These are phyloP conservation scores for Palythoa heliodiscus DNA, from an alignment of 92 coral and sea anemone genomes.

Conservation along the genomic window DNA sequence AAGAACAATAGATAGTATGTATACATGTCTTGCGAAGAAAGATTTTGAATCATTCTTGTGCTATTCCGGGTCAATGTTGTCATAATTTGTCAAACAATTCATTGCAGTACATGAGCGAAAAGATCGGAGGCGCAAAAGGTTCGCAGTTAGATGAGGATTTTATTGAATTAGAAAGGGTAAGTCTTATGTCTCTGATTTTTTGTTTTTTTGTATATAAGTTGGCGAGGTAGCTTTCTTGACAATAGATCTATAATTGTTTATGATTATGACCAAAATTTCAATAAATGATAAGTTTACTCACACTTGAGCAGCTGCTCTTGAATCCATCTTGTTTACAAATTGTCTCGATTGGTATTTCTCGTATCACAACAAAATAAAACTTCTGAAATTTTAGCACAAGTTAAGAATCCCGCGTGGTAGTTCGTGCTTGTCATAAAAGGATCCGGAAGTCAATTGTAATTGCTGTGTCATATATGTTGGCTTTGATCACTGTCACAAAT, in stretches of 20 bases:
- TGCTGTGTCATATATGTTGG: neutral
- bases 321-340: neutral
- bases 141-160: constrained; percentile 93
- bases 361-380: neutral
- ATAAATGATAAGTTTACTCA: neutral
- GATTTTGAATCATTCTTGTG: neutral
- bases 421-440: neutral
- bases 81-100: neutral
- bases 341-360: neutral
- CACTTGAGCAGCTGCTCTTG: neutral
- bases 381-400: neutral
- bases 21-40: neutral
- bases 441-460: neutral
- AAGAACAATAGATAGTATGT: neutral
- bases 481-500: neutral
- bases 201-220: neutral
- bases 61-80: constrained; percentile 30
- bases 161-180: constrained; percentile 90
- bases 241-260: neutral
- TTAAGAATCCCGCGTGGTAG: too few relatives aligned
- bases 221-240: neutral
- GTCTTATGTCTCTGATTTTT: neutral
- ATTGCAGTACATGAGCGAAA: constrained; percentile 94
- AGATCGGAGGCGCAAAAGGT: constrained; percentile 96
- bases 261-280: neutral